A percentile compares a stretch with the other conserved stretches of the same genome.
These are phyloP conservation scores for Pogoniulus pusillus DNA, from an alignment of 2,797 vertebrate species.

Conservation along the genomic window DNA sequence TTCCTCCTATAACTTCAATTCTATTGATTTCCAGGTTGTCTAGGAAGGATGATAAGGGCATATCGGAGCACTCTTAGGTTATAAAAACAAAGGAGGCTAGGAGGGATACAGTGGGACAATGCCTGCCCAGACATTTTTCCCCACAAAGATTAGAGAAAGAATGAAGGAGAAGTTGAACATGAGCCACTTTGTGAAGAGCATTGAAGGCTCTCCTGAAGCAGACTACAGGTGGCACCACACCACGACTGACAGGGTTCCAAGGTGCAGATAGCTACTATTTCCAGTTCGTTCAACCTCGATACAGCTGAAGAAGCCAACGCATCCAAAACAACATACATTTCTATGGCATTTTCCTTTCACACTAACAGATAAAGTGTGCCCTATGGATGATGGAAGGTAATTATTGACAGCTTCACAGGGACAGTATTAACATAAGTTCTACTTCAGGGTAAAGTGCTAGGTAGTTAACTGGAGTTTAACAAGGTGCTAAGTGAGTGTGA, in stretches of 20 bases:
- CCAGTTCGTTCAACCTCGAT: background rate
- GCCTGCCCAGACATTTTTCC: background rate
- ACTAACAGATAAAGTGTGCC: background rate
- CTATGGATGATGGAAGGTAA: background rate
- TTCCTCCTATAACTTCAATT: background rate
- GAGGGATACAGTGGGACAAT: background rate
- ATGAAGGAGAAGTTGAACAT: background rate
- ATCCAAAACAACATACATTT: background rate
- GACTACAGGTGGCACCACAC: fast-evolving
- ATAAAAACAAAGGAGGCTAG: background rate
- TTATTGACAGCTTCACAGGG: background rate
- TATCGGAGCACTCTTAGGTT: background rate
- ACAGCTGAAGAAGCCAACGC: background rate
- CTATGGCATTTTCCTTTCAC: background rate
- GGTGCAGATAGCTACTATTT: background rate
- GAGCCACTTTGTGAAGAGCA: background rate
- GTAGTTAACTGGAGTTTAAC: background rate
- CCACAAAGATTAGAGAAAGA: background rate
- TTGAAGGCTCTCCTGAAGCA: background rate
- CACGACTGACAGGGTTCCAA: background rate
- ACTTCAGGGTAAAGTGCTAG: background rate
- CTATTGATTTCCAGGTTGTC: background rate
- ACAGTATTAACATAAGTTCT: background rate
- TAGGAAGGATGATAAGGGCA: background rate
- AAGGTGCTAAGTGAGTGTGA: background rate